Evolutionary conservation across 2,113 vertebrate genomes (phyloP).

Genomic region (Cynopterus brachyotis): DNA sequence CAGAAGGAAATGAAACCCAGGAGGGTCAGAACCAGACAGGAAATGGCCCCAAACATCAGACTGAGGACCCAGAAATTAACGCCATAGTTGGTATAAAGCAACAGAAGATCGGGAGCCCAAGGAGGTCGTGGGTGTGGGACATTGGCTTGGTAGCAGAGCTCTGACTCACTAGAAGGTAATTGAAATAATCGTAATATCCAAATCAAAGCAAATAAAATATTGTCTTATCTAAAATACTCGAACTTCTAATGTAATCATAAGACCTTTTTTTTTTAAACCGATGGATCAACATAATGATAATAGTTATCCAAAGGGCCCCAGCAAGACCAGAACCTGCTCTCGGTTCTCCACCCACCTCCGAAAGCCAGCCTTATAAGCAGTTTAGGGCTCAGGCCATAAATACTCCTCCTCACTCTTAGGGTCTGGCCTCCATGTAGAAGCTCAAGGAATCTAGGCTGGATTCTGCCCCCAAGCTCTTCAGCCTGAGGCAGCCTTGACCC

Average conservation of each 20-base stretch:
- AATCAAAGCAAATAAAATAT: neutral
- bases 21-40: neutral
- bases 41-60: neutral
- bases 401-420: neutral
- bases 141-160: neutral
- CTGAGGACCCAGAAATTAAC: neutral
- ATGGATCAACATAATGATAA: neutral
- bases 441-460: neutral
- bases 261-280: neutral
- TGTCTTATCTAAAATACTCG: neutral
- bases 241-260: neutral
- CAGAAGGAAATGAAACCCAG: neutral
- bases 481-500: neutral
- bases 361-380: neutral
- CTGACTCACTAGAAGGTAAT: neutral
- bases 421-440: neutral
- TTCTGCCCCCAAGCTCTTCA: neutral
- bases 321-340: neutral
- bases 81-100: neutral
- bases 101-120: neutral
- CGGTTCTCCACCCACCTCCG: neutral
- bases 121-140: neutral
- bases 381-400: too few relatives aligned
- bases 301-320: neutral
- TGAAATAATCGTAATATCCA: neutral